Percentiles rank a stretch among this genome's conserved stretches.
Conservation (phyloP, 2,113 vertebrate species). For the Pavo muticus region DNA sequence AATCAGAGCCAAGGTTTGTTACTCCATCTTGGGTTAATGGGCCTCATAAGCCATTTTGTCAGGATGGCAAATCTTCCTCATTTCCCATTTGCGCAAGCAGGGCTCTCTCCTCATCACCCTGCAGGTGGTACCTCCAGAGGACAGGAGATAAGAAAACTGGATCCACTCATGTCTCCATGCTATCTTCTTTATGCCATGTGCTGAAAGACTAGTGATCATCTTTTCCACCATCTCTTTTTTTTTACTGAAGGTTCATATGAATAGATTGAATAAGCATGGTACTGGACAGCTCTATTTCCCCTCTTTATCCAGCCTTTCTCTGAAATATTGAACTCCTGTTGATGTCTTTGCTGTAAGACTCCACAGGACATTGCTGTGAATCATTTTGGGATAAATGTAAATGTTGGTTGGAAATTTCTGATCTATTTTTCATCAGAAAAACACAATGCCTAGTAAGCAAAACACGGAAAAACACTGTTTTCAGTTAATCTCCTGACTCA, state of each 20-base stretch:
- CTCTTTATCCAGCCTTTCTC: background rate
- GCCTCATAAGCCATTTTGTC: background rate
- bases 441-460: background rate
- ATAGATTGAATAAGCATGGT: background rate
- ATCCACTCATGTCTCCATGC: background rate
- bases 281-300: background rate
- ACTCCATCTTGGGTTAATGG: background rate
- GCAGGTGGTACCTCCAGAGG: background rate
- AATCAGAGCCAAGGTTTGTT: background rate
- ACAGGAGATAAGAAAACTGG: background rate
- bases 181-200: background rate
- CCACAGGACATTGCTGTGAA: background rate
- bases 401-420: background rate
- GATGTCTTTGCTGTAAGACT: background rate
- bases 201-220: background rate
- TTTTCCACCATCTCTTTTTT: background rate
- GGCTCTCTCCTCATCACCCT: background rate
- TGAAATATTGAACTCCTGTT: background rate
- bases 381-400: background rate
- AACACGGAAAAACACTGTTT: background rate
- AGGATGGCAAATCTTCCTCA: background rate
- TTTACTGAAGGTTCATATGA: background rate
- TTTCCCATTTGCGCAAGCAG: background rate
- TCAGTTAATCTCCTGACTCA: background rate
- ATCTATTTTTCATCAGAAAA: conserved; percentile 18